phyloP scores from a whole-genome alignment of 2,113 vertebrate genomes.

The Danio rerio region GRCz12tu NC_133189.1:38247501-38248000 shows the following conservation, averaged over 20 bases:
- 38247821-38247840: slow-evolving; percentile 59
- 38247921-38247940: no score
- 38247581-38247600: slow-evolving; percentile 65
- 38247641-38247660: slow-evolving; percentile 65
- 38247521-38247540: slow-evolving; percentile 68
- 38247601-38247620: slow-evolving; percentile 66
- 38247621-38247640: slow-evolving; percentile 63
- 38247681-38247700: slow-evolving; percentile 46
- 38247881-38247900: no score
- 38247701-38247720: slow-evolving; percentile 52
- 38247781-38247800: slow-evolving; percentile 23
- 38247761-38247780: slow-evolving; percentile 20
- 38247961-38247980: no score
- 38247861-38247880: slow-evolving; percentile 51
- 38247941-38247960: no score
- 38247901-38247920: no score
- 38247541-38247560: slow-evolving; percentile 67
- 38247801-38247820: slow-evolving; percentile 66
- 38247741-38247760: slow-evolving; percentile 47
- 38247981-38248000: no score
- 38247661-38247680: slow-evolving; percentile 71
- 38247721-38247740: slow-evolving; percentile 53
- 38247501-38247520: slow-evolving; percentile 78
- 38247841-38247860: slow-evolving; percentile 70
- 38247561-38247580: slow-evolving; percentile 44